Base-by-base conservation (phyloP, 2,888 invertebrate species). In the Ditula angustiorana region DNA sequence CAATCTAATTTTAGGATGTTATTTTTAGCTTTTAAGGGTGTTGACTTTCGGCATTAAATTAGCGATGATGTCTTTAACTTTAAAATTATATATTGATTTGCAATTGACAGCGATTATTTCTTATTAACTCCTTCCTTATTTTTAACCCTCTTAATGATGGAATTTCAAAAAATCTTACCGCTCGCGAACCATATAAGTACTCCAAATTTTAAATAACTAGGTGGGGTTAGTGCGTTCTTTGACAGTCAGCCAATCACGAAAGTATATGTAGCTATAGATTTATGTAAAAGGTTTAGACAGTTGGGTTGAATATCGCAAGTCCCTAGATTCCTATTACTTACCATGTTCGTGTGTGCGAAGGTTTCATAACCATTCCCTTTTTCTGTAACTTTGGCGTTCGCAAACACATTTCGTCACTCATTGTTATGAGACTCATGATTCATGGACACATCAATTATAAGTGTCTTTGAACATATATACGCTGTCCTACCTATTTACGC, bases 401-500 rank as follows among this genome's bases (percentile, higher is more conserved):
- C 5, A 46, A 23, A 46, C 46, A 46, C 23, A 23, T 46, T 23
- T 30, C 50, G 28, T 7, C 5, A 19, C 30, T 50, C 23, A 23
- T 50, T 28, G 30, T 19, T 19, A 53, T 35, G 53, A 53, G 53
- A 7, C 35, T 35, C 10, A 11, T 35, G 10, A 35, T 7, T 53
- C 30, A 30, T 19, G 50, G 28, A 16, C 30, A 46, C 23, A 10
- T 19, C 8, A 16, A 30, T 30, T 30, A 30, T 57, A 21, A 13
- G 24, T 28, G 23, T 21, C 3, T 23, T 19, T 33, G 16, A 24
- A 23, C 3, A 23, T 52, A 26, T 33, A 41, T 24, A 13, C 19
- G n/a, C 33, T 10, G 13, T 24, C 8, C 1, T 41, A 21, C 28
- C 1, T 46, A 53, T 52, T 53, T 58, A 19, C 44, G 63, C 28